Base-by-base conservation (phyloP, 2,797 vertebrate species). In the Linurgus olivaceus region DNA sequence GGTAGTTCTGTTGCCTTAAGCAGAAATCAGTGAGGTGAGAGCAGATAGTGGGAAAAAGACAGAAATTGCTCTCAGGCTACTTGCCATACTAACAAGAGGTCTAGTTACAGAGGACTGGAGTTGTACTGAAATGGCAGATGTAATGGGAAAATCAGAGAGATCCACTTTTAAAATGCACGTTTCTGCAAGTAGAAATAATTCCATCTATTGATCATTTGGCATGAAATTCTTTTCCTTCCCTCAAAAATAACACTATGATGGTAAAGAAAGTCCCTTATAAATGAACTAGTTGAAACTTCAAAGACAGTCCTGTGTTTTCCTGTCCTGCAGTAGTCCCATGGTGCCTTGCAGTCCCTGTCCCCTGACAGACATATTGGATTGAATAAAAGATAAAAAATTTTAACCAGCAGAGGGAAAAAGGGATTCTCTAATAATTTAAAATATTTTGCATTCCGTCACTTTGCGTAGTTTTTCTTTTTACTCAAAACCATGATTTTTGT, bases 21-120 rank as follows among this genome's bases (percentile, higher is more conserved):
- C 83, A 81, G 51, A 84, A 93, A 71, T 57, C 50, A 38, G 76
- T 72, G 86, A 93, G 80, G 76, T 88, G 77, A 81, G 57, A 93
- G 66, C 54, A 93, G 74, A 75, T 28, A 82, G 74, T 40, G 29
- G 58, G 38, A 79, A 88, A 74, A 70, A 57, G 40, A 54, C 40
- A 71, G 77, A 86, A 92, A 84, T 75, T 92, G 42, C 73, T 92
- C 42, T 77, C 37, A 42, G 82, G 72, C 73, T 92, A 58, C 68
- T 86, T 68, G 45, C 28, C 61, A 23, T 28, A 8, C 52, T 90
- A 88, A 61, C 42, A 71, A 72, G 65, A 74, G 50, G 28, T 75
- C 76, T 72, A 54, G 54, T 33, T 68, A 37, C 17, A 81, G 44
- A 81, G 44, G 54, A 38, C 45, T 72, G 66, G 51, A 72, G 40